Evolutionary conservation across 2,888 invertebrate species (phyloP), one percentile per base, ranked within the genome.

Genomic region (Lissonota sp.): DNA sequence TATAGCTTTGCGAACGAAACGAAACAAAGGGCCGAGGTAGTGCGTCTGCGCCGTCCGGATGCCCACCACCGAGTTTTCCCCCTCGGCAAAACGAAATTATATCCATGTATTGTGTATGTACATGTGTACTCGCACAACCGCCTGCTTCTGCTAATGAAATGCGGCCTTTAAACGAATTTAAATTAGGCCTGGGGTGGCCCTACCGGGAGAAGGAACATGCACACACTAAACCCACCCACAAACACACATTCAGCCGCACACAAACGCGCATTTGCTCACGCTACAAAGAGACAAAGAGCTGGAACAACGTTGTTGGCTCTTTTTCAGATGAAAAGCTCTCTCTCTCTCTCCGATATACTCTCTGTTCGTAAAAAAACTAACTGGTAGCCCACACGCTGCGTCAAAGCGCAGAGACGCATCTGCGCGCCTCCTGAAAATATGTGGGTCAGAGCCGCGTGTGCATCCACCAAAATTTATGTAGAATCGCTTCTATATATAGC

Each of bases 121-220:
- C 63, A 69, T 62, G 63, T 42, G 39, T 60, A 40, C 26, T 6
- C 6, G 40, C 12, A 53, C 12, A 42, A 55, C 55, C 64, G 62
- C 70, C 78, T 73, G 64, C 77, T 76, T 57, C 60, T 55, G 80
- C 82, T 84, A 84, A 88, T 87, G 84, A 88, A 87, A 85, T 84
- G 83, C 84, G 83, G 84, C 84, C 83, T 87, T 88, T 87, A 86
- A 89, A 87, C 83, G 84, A 85, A 89, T 89, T 89, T 84, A 86
- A 89, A 89, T 88, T 86, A 85, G 84, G 73, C 76, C 26, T 80
- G 83, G 79, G 83, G 83, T 76, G 78, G 62, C 72, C 71, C 40
- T 55, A 69, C 39, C 63, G 53, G n/a, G 66, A 76, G 46, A 51
- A 60, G 57, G 66, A 71, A 60, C 51, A 69, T 58, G 55, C 44